Evolutionary conservation across 2,113 vertebrate species (phyloP).

Genomic region (Irena cyanogastra): DNA sequence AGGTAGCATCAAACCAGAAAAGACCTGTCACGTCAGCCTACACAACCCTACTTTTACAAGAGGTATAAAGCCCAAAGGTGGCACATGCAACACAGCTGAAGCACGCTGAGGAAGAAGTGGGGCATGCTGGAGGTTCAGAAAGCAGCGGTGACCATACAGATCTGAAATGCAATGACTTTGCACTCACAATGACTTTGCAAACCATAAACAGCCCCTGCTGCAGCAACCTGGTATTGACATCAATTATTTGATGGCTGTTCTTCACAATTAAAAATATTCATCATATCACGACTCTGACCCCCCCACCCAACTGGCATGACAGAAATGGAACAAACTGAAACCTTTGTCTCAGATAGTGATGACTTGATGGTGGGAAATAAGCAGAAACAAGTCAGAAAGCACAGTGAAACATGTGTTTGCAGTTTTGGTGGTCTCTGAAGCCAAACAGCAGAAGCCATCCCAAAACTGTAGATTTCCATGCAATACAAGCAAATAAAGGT

Average conservation of each 20-base stretch:
- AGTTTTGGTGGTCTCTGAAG: background rate
- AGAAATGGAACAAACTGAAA: background rate
- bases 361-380: background rate
- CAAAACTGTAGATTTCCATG: background rate
- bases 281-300: background rate
- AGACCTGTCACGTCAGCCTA: background rate
- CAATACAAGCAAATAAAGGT: background rate
- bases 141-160: accelerated
- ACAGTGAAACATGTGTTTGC: background rate
- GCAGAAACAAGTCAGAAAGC: background rate
- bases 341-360: accelerated
- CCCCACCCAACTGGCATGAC: background rate
- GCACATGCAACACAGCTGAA: background rate
- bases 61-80: background rate
- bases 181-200: too few species aligned
- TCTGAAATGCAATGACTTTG: background rate
- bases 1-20: background rate
- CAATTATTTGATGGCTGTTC: background rate
- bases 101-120: background rate
- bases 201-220: background rate
- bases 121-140: background rate
- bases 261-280: background rate
- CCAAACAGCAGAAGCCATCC: background rate
- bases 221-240: background rate
- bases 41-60: background rate